Base-by-base conservation (phyloP, 2,113 vertebrate genomes). In the Coptodon rendalli region DNA sequence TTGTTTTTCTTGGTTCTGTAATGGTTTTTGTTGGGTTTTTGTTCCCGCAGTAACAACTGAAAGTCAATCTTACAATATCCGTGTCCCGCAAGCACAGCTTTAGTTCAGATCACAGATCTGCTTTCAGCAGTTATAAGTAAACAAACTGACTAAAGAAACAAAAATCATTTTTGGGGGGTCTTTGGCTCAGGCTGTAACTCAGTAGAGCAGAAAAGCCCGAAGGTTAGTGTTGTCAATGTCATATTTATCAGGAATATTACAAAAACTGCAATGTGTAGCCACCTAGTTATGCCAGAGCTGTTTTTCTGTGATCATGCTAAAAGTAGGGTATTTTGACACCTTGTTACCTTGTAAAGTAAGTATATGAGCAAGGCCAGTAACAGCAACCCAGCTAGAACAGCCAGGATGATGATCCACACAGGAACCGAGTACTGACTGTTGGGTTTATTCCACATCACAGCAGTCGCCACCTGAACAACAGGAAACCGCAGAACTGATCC, bases 331-430 rank as follows among this genome's bases (percentile, higher is more conserved):
- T 29, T 48, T 50, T 0, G 50, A 50, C 9, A 31, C 38, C 27
- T 53, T 80, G 91, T 94, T 86, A 99, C 98, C 96, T 98, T 99
- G 91, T 98, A 98, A 61, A 99, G 95, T 88, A 98, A 94, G 79
- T 97, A 98, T 95, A 98, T 98, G 88, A 99, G 97, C 76, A 99
- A 94, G 12, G 97, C 94, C 1, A 99, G 96, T 19, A 98, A 96
- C 43, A 99, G 90, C 71, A 99, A 95, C 8, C 98, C 98, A 14
- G 96, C 94, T 4, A 98, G 94, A 87, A 98, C 93, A 81, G 98
- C 97, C 79, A 98, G 95, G 83, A 98, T 97, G 82, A 99, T 98
- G 86, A 98, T 98, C 98, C 98, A 99, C 53, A 98, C 93, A 0
- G 98, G 97, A 57, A 98, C 97, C 0, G 94, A 93, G 3, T 97